Evolutionary conservation across 2,888 invertebrate species (phyloP).

Genomic region (Agonopterix subpropinquella): DNA sequence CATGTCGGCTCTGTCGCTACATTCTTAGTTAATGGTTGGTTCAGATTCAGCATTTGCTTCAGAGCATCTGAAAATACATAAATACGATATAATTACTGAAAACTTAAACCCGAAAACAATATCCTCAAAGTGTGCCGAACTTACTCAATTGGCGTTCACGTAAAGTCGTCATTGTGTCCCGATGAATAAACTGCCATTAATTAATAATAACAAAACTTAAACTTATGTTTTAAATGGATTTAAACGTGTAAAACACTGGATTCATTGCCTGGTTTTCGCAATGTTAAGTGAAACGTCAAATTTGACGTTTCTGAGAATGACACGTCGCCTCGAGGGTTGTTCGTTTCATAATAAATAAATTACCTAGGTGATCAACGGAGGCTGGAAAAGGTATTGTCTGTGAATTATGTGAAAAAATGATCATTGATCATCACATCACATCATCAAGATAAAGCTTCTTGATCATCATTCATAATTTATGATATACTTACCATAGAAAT

Average conservation of each 20-base stretch:
- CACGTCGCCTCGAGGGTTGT: conserved; percentile 3
- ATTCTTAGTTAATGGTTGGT: conserved; percentile 85
- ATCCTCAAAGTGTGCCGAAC: conserved; percentile 19
- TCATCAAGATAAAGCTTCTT: too few species aligned
- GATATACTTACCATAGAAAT: too few species aligned
- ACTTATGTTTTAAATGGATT: too few species aligned
- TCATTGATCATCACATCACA: too few species aligned
- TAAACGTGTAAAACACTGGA: not conserved
- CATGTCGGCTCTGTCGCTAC: conserved; percentile 92
- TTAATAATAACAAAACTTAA: conserved; percentile 13
- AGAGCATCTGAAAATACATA: conserved; percentile 83
- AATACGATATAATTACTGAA: conserved; percentile 3
- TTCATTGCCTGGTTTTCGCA: not conserved
- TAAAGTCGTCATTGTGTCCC: conserved; percentile 76
- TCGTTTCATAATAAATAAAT: not conserved
- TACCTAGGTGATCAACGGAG: too few species aligned
- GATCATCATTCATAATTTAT: too few species aligned
- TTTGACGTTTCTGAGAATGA: conserved; percentile 2
- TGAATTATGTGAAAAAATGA: too few species aligned
- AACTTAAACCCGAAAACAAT: conserved; percentile 5
- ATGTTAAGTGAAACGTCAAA: conserved; percentile 2
- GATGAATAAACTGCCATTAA: conserved; percentile 26
- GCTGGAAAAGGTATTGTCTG: too few species aligned
- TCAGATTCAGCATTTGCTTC: conserved; percentile 96
- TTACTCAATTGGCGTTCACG: conserved; percentile 84